Conservation (phyloP, 2,888 invertebrate species). For the Trichopoda pennipes region DNA sequence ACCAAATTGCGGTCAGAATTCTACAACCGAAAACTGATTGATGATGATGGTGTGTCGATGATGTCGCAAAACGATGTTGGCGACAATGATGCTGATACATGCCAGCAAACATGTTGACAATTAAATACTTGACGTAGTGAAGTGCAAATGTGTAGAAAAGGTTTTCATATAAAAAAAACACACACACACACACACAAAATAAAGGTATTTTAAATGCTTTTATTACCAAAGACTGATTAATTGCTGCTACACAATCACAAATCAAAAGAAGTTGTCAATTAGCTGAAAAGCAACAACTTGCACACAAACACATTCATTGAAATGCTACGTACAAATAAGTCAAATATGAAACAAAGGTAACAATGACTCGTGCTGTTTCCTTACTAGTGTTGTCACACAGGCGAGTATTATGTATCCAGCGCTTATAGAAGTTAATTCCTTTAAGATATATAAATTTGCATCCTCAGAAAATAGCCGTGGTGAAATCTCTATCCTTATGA, state of each 20-base stretch:
- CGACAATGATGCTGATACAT: conserved; percentile 51
- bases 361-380: conserved; percentile 58
- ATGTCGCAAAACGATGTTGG: conserved; percentile 58
- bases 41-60: conserved; percentile 71
- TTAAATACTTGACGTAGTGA: conserved; percentile 21
- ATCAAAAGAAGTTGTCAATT: conserved; percentile 72
- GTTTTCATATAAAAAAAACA: too few species aligned
- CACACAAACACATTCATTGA: conserved; percentile 11
- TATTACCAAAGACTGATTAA: conserved; percentile 78
- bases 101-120: conserved; percentile 47
- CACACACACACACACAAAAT: too few species aligned
- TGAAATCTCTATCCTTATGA: too few species aligned
- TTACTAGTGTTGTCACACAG: conserved; percentile 3
- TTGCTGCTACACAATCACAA: conserved; percentile 76
- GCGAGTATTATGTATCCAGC: background rate
- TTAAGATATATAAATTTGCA: too few species aligned
- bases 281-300: conserved; percentile 42
- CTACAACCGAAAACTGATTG: conserved; percentile 72
- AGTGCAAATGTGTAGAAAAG: conserved; percentile 11
- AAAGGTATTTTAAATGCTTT: conserved; percentile 71
- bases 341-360: background rate
- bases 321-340: background rate
- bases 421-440: too few species aligned
- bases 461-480: too few species aligned
- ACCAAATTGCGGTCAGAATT: conserved; percentile 57